Evolutionary conservation across 2,888 invertebrate species (phyloP).

Genomic region (Meloe dianella): DNA sequence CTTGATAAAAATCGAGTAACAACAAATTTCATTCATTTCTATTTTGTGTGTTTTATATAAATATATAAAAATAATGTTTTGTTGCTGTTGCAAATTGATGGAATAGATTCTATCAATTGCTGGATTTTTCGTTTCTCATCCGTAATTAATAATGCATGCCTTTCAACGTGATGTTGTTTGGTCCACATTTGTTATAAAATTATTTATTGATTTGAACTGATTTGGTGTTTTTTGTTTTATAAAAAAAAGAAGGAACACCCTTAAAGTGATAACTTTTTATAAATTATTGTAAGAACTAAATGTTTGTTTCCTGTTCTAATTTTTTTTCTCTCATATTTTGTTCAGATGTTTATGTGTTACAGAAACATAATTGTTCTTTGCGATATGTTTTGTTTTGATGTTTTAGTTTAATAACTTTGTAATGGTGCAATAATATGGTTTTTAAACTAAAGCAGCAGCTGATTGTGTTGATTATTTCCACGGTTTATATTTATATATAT

Average conservation of each 20-base stretch:
- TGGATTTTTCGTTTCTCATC: background rate
- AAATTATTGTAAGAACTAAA: slow-evolving; percentile 51
- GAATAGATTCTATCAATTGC: background rate
- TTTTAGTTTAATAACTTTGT: slow-evolving; percentile 43
- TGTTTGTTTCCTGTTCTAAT: slow-evolving; percentile 40
- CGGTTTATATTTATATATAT: slow-evolving; percentile 25
- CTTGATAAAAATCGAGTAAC: slow-evolving; percentile 25
- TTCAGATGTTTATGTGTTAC: slow-evolving; percentile 49
- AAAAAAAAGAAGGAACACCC: slow-evolving; percentile 34
- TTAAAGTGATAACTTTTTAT: slow-evolving; percentile 53
- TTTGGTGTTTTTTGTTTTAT: slow-evolving; percentile 12
- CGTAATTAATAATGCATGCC: background rate
- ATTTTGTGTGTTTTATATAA: background rate
- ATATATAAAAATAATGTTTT: background rate
- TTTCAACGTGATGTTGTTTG: slow-evolving; percentile 23
- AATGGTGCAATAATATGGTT: slow-evolving; percentile 42
- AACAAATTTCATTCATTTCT: background rate
- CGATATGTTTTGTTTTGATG: slow-evolving; percentile 25
- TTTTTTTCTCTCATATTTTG: slow-evolving; percentile 35
- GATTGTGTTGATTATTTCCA: slow-evolving; percentile 30
- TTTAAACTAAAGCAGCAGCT: slow-evolving; percentile 43
- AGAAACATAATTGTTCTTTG: slow-evolving; percentile 22
- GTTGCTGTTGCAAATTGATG: background rate
- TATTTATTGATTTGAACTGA: slow-evolving; percentile 30
- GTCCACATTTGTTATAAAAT: slow-evolving; percentile 31